Conservation (phyloP, 2,113 vertebrate species). For the Poeciliopsis occidentalis region DNA sequence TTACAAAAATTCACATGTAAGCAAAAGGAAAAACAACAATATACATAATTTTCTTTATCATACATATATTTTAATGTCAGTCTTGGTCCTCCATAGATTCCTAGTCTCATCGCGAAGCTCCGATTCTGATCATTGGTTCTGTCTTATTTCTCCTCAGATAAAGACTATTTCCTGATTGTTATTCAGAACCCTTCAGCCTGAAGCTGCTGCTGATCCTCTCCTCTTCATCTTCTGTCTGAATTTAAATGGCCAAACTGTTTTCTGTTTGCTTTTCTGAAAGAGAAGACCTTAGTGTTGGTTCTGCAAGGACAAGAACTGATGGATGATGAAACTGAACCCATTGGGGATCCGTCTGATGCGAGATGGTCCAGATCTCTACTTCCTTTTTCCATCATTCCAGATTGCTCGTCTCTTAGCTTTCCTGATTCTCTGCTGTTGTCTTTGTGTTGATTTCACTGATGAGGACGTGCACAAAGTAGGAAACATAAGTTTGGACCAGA, state of each 20-base stretch:
- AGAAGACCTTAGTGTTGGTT: background rate
- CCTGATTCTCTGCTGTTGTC: background rate
- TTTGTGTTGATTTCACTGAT: background rate
- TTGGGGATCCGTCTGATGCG: background rate
- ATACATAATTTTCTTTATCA: too few species aligned
- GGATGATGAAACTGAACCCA: background rate
- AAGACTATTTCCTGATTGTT: conserved; percentile 97
- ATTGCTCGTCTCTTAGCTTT: background rate
- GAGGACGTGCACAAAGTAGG: background rate
- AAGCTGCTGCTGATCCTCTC: background rate
- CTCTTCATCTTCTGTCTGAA: background rate
- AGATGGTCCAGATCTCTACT: background rate
- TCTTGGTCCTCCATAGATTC: background rate
- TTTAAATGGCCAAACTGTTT: conserved; percentile 32
- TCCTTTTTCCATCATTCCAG: conserved; percentile 44
- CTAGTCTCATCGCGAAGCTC: background rate
- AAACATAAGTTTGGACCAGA: background rate
- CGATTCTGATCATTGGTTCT: background rate
- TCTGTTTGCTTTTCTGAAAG: conserved; percentile 19
- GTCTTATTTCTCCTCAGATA: conserved; percentile 81
- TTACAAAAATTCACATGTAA: too few species aligned
- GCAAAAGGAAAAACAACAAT: too few species aligned
- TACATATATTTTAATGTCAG: too few species aligned
- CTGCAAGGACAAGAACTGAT: background rate
- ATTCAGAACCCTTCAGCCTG: conserved; percentile 94